Evolutionary conservation across 92 coral and sea anemone genomes (phyloP).

Genomic region (Epizoanthus fatuus): DNA sequence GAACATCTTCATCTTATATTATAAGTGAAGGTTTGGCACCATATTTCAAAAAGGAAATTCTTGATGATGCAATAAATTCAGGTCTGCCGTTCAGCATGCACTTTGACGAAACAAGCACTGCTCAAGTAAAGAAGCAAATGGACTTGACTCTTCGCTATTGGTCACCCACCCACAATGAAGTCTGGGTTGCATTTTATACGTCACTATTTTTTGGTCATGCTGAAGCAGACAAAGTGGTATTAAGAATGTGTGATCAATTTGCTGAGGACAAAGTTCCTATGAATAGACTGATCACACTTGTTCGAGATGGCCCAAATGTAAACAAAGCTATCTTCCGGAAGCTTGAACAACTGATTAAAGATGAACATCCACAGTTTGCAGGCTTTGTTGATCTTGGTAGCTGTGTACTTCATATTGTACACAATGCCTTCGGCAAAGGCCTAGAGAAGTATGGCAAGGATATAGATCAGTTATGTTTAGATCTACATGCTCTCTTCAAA

Average conservation of each 20-base stretch:
- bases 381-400: slow-evolving; percentile 22
- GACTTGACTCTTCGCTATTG: slow-evolving; percentile 23
- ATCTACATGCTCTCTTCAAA: slow-evolving; percentile 26
- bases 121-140: slow-evolving; percentile 18
- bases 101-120: slow-evolving; percentile 12
- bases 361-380: not conserved
- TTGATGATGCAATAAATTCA: slow-evolving; percentile 49
- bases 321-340: slow-evolving; percentile 17
- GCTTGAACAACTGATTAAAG: slow-evolving; percentile 7
- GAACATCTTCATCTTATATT: slow-evolving; percentile 53
- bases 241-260: slow-evolving; percentile 23
- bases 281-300: slow-evolving; percentile 45
- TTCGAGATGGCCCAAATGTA: slow-evolving; percentile 40
- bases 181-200: slow-evolving; percentile 35
- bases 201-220: slow-evolving; percentile 24
- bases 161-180: slow-evolving; percentile 33
- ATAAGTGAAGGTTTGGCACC: slow-evolving; percentile 67
- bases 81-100: slow-evolving; percentile 39
- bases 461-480: slow-evolving; percentile 36
- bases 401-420: slow-evolving; percentile 7
- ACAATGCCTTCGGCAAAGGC: slow-evolving; percentile 8
- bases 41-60: slow-evolving; percentile 45
- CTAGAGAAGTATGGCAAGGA: slow-evolving; percentile 8
- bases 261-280: slow-evolving; percentile 29
- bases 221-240: slow-evolving; percentile 32